A percentile compares a stretch with the other conserved stretches of the same genome.
Evolutionary conservation across 2,797 vertebrate species (phyloP).

Genomic region (Staurois parvus): DNA sequence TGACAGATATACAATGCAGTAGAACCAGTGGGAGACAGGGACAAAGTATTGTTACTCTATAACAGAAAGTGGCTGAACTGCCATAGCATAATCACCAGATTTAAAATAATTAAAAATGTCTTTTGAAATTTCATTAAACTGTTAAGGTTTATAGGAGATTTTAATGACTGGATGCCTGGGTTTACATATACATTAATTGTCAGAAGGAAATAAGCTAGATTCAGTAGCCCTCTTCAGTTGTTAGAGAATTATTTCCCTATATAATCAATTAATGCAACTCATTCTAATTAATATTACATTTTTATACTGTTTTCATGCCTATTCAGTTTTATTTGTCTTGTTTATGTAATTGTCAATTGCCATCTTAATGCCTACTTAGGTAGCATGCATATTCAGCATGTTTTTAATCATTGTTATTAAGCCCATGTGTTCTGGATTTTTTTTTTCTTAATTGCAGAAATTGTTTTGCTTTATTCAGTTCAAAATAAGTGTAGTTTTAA

Average conservation of each 20-base stretch:
- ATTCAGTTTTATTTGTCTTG: conserved; percentile 23
- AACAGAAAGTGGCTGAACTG: no score
- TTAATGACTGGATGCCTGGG: no score
- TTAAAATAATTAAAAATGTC: no score
- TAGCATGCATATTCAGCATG: conserved; percentile 33
- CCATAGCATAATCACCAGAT: no score
- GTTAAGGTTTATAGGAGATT: no score
- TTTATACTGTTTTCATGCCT: conserved; percentile 20
- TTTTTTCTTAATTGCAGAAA: not conserved
- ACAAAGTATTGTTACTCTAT: no score
- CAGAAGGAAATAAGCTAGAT: not conserved
- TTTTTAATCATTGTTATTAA: conserved; percentile 39
- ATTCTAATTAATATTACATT: conserved; percentile 17
- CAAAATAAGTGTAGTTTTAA: not conserved
- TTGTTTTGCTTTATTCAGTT: not conserved
- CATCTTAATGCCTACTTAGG: conserved; percentile 27
- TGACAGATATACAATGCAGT: no score
- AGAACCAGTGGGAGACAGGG: no score
- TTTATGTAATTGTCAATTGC: conserved; percentile 30
- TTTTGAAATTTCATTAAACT: no score
- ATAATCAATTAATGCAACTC: not conserved
- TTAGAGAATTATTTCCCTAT: not conserved
- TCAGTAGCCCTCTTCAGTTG: not conserved
- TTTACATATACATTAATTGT: no score
- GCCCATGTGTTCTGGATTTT: not conserved